Evolutionary conservation across 2,113 vertebrate genomes (phyloP).

Genomic region (Girardinichthys multiradiatus): DNA sequence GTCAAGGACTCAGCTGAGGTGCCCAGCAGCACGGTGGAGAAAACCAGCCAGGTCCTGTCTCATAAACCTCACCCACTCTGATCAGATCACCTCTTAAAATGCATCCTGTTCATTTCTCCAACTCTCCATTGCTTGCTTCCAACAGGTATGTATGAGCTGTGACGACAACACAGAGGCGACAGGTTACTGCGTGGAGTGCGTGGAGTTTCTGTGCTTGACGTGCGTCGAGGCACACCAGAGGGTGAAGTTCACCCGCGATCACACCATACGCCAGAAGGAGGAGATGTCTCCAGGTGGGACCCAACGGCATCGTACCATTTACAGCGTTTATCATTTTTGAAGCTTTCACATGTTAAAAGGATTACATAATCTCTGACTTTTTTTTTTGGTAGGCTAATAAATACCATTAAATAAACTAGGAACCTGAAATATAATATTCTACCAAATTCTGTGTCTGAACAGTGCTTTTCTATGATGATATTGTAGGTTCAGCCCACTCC

Average conservation of each 20-base stretch:
- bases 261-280: conserved; percentile 95
- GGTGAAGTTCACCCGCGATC: conserved; percentile 98
- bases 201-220: conserved; percentile 96
- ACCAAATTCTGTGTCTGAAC: too few relatives aligned
- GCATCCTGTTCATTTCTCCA: neutral
- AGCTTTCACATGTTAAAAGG: too few relatives aligned
- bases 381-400: too few relatives aligned
- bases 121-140: too few relatives aligned
- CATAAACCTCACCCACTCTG: too few relatives aligned
- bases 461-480: too few relatives aligned
- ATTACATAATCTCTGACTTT: too few relatives aligned
- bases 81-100: neutral
- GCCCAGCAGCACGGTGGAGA: conserved; percentile 98
- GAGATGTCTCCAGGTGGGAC: conserved; percentile 93
- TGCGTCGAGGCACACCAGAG: conserved; percentile 96
- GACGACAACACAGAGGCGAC: conserved; percentile 97
- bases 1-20: conserved; percentile 97
- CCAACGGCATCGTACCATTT: neutral
- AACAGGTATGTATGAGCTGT: conserved; percentile 95
- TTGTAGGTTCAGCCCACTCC: too few relatives aligned
- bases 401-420: too few relatives aligned
- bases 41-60: conserved; percentile 91
- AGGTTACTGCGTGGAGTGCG: conserved; percentile 97
- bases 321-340: too few relatives aligned
- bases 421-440: too few relatives aligned